These are phyloP conservation scores for Drosophila athabasca DNA, from an alignment of 1,140 invertebrate genomes.

Conservation along the genomic window DNA sequence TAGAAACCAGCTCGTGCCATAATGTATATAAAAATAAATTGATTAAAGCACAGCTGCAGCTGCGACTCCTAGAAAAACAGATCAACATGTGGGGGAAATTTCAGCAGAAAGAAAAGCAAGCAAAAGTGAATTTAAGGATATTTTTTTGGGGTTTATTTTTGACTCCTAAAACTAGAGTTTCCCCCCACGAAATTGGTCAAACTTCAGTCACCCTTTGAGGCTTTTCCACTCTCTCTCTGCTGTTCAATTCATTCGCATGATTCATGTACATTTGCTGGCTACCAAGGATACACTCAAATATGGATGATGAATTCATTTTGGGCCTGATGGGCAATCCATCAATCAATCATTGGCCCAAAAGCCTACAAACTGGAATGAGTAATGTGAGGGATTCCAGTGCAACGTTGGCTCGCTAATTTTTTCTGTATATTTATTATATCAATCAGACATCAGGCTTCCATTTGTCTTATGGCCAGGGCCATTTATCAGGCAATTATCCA, in stretches of 20 bases:
- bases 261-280: slow-evolving; percentile 29
- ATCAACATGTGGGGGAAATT: background rate
- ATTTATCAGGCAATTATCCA: slow-evolving; percentile 56
- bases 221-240: slow-evolving; percentile 24
- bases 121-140: too few species aligned
- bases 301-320: slow-evolving; percentile 67
- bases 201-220: slow-evolving; percentile 10
- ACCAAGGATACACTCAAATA: slow-evolving; percentile 34
- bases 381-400: too few species aligned
- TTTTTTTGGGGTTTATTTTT: too few species aligned
- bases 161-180: too few species aligned
- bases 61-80: background rate
- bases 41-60: slow-evolving; percentile 28
- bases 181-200: background rate
- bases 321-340: slow-evolving; percentile 50
- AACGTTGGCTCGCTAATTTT: slow-evolving; percentile 8
- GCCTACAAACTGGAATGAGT: background rate
- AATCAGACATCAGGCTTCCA: slow-evolving; percentile 27
- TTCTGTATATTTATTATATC: slow-evolving; percentile 48
- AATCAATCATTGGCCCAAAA: slow-evolving; percentile 54
- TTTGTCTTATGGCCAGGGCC: background rate
- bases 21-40: slow-evolving; percentile 34
- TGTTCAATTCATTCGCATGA: slow-evolving; percentile 31
- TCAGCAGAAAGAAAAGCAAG: background rate
- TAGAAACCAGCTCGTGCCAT: background rate